A percentile compares a stretch with the other conserved stretches of the same genome.
Conservation (phyloP, 2,888 invertebrate genomes). For the Nephrocerus scutellatus region DNA sequence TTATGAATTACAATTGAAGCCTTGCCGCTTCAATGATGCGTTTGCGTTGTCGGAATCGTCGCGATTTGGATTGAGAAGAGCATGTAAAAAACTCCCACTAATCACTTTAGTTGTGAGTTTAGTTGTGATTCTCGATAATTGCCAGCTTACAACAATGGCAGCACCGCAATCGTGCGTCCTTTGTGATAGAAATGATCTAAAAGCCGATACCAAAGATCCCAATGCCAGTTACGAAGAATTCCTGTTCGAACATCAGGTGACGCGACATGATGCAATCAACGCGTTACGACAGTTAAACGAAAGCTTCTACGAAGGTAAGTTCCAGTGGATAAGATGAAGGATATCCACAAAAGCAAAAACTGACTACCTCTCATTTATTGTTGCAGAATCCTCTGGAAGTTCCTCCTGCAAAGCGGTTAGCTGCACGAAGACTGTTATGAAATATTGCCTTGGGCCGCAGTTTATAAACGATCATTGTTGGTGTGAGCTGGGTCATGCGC, state of each 20-base stretch:
- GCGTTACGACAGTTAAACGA: slow-evolving; percentile 36
- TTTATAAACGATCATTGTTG: slow-evolving; percentile 47
- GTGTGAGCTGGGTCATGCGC: slow-evolving; percentile 44
- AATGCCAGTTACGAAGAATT: slow-evolving; percentile 37
- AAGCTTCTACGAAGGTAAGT: slow-evolving; percentile 36
- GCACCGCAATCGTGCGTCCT: slow-evolving; percentile 38
- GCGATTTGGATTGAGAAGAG: too few species aligned
- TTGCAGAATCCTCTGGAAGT: slow-evolving; percentile 28
- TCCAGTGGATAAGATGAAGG: too few species aligned
- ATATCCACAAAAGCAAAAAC: too few species aligned
- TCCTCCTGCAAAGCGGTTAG: slow-evolving; percentile 35
- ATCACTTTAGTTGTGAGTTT: too few species aligned
- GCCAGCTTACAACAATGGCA: slow-evolving; percentile 13
- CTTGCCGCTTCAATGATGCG: too few species aligned
- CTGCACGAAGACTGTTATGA: slow-evolving; percentile 34
- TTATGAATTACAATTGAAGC: too few species aligned
- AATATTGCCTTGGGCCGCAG: slow-evolving; percentile 41
- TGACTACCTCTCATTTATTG: background rate
- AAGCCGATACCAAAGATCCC: slow-evolving; percentile 24
- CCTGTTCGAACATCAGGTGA: slow-evolving; percentile 44
- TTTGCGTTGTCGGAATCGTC: too few species aligned
- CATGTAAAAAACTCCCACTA: too few species aligned
- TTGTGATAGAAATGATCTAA: slow-evolving; percentile 36
- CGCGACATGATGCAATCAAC: slow-evolving; percentile 39
- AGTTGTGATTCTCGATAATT: too few species aligned